phyloP scores from a whole-genome alignment of 2,888 invertebrate genomes.

The Silvanus unidentatus region DNA sequence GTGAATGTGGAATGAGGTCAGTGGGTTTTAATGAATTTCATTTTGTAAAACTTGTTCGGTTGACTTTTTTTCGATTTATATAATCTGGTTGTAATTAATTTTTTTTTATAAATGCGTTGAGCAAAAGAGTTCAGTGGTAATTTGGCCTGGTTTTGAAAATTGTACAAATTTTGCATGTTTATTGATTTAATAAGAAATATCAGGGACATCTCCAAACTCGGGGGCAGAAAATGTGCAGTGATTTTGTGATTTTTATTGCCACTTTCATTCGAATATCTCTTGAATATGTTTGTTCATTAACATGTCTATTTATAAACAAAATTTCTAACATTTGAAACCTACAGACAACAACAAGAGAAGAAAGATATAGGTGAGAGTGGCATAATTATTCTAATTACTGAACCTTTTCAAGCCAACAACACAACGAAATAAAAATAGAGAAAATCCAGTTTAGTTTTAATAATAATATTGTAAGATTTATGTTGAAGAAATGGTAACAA shows the following conservation, averaged over 20 bases:
- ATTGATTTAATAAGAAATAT: no score
- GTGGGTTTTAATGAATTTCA: constrained; percentile 8
- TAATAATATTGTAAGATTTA: constrained; percentile 2
- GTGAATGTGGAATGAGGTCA: constrained; percentile 31
- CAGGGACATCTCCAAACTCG: no score
- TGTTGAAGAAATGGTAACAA: constrained; percentile 7
- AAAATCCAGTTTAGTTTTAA: constrained; percentile 6
- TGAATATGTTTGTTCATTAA: no score
- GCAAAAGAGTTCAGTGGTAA: not conserved
- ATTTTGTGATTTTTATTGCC: no score
- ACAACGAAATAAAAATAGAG: not conserved
- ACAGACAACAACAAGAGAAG: no score
- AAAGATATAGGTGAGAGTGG: constrained; percentile 18
- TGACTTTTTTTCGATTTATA: not conserved
- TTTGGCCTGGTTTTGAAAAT: no score
- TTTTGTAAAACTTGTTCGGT: not conserved
- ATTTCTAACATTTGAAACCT: no score
- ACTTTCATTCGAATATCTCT: no score
- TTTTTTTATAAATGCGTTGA: not conserved
- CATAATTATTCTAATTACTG: constrained; percentile 8
- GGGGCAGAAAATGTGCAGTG: no score
- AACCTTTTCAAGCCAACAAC: not conserved
- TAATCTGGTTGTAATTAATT: not conserved
- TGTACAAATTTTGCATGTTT: no score
- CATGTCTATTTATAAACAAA: no score